phyloP scores from a whole-genome alignment of 2,797 vertebrate genomes.

The Oophaga sylvatica region DNA sequence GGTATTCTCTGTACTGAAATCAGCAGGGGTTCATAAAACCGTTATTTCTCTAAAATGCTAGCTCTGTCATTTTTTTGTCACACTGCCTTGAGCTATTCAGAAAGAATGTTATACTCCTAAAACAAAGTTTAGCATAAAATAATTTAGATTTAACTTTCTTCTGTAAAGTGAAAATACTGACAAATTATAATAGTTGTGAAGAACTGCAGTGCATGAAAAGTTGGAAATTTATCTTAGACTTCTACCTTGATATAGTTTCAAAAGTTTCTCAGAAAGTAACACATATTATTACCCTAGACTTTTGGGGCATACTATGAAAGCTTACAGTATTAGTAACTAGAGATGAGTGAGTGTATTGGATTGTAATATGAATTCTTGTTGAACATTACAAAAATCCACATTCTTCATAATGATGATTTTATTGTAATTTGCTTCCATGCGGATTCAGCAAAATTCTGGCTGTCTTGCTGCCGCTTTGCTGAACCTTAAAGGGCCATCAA shows the following conservation, averaged over 20 bases:
- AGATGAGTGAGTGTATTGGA: too few species aligned
- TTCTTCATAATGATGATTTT: too few species aligned
- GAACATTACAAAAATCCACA: too few species aligned
- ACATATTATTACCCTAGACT: too few species aligned
- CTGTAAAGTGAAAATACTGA: neutral
- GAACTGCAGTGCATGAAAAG: neutral
- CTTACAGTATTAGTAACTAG: too few species aligned
- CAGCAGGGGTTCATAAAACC: conserved; percentile 24
- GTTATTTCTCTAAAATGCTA: conserved; percentile 36
- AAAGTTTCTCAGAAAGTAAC: neutral
- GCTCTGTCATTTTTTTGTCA: conserved; percentile 32
- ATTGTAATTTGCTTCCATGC: too few species aligned
- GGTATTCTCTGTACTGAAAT: conserved; percentile 22
- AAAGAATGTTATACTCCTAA: neutral
- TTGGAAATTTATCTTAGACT: neutral
- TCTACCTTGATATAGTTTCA: neutral
- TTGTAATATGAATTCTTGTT: too few species aligned
- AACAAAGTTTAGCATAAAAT: conserved; percentile 33
- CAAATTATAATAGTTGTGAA: neutral
- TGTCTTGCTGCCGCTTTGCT: too few species aligned
- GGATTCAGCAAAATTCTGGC: too few species aligned
- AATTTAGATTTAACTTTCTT: conserved; percentile 32
- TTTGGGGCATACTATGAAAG: too few species aligned
- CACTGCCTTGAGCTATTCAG: conserved; percentile 30
- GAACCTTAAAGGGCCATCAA: too few species aligned